A percentile compares a stretch with the other conserved stretches of the same genome.
Evolutionary conservation across 2,113 vertebrate genomes (phyloP).

Genomic region (Nesoenas mayeri): DNA sequence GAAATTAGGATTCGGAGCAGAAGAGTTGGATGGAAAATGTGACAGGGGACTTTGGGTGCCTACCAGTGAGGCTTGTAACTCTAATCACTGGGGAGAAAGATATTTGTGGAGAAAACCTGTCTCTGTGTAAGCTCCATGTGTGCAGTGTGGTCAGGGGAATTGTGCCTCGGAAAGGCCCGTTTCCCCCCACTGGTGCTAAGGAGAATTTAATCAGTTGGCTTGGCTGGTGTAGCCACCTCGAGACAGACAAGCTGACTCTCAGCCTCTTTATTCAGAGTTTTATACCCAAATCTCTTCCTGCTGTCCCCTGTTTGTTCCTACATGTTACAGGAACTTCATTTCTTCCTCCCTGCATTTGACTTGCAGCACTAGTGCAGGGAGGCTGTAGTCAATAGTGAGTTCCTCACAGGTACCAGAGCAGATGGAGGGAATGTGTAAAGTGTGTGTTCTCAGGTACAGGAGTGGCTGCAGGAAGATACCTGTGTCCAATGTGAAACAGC

Average conservation of each 20-base stretch:
- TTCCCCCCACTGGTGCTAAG: not conserved
- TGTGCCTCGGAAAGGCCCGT: fast-evolving
- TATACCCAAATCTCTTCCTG: not conserved
- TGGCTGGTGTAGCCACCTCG: not conserved
- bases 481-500: not conserved
- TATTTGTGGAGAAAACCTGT: fast-evolving
- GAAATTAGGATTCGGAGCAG: not conserved
- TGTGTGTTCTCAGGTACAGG: not conserved
- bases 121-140: fast-evolving
- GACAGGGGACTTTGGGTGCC: not conserved
- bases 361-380: not conserved
- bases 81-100: fast-evolving
- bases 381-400: too few relatives aligned
- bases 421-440: too few relatives aligned
- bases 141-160: not conserved
- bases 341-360: not conserved
- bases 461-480: not conserved
- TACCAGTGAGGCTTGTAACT: not conserved
- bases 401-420: not conserved
- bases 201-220: not conserved
- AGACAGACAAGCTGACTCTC: not conserved
- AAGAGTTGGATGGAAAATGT: not conserved
- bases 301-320: not conserved
- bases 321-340: fast-evolving
- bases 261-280: not conserved